A percentile compares a stretch with the other conserved stretches of the same genome.
These are phyloP conservation scores for Hystrix cristata DNA, from an alignment of 2,113 vertebrate genomes.

Conservation along the genomic window DNA sequence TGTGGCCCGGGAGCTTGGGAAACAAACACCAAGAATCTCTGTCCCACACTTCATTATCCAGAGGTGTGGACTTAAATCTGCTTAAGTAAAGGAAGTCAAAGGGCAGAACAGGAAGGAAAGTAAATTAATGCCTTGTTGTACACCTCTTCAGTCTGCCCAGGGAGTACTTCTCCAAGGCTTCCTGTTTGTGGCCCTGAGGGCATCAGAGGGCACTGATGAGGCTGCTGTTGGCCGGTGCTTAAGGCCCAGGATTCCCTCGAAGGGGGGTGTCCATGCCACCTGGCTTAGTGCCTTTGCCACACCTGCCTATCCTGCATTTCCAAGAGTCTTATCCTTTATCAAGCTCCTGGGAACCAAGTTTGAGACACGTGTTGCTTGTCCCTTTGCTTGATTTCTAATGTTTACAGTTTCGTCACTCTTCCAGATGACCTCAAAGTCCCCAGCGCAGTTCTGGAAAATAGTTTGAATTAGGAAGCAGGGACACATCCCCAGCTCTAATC, in stretches of 20 bases:
- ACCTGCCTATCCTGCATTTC: neutral
- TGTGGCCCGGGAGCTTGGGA: neutral
- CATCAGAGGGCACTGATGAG: conserved; percentile 11
- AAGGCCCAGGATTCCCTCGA: neutral
- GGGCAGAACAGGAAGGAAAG: neutral
- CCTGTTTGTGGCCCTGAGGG: neutral
- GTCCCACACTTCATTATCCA: neutral
- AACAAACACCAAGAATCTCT: neutral
- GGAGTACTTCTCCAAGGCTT: neutral
- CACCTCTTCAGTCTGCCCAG: neutral
- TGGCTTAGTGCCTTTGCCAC: neutral
- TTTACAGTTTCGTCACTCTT: neutral
- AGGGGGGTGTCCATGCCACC: neutral
- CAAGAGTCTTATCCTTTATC: neutral
- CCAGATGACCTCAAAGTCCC: conserved; percentile 31
- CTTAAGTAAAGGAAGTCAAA: neutral
- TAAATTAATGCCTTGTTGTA: neutral
- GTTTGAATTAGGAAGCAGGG: conserved; percentile 52
- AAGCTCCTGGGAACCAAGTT: neutral
- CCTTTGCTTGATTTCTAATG: conserved; percentile 15
- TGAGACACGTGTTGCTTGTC: neutral
- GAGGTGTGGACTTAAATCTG: neutral
- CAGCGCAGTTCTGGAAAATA: neutral
- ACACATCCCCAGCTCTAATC: neutral
- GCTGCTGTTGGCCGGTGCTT: neutral